Evolutionary conservation across 2,113 vertebrate genomes (phyloP).

Genomic region (Phrynosoma blainvillii): DNA sequence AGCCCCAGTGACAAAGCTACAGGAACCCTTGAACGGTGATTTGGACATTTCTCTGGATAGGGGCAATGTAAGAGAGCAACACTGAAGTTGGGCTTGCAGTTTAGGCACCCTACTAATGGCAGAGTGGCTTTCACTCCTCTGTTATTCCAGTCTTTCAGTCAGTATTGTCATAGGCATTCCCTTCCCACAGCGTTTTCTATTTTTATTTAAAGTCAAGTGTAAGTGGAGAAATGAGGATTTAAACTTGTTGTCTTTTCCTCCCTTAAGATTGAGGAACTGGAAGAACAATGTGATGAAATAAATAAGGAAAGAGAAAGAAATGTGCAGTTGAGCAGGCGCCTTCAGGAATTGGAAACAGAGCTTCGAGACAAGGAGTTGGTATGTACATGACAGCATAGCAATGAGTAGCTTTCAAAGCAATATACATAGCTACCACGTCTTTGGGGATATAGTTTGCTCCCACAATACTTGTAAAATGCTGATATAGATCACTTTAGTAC

Average conservation of each 20-base stretch:
- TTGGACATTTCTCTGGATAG: too few species aligned
- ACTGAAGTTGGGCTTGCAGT: too few species aligned
- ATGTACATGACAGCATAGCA: slow-evolving; percentile 47
- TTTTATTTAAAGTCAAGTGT: too few species aligned
- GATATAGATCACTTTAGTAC: neutral
- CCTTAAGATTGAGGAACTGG: slow-evolving; percentile 88
- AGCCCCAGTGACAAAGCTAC: too few species aligned
- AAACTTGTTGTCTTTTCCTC: neutral
- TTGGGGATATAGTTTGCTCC: too few species aligned
- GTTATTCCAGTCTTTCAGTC: too few species aligned
- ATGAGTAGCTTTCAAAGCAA: neutral
- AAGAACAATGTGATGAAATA: slow-evolving; percentile 88
- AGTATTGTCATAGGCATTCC: too few species aligned
- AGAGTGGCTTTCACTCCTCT: too few species aligned
- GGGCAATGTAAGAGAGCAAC: too few species aligned
- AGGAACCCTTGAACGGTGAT: too few species aligned
- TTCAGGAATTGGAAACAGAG: slow-evolving; percentile 89
- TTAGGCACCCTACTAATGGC: too few species aligned
- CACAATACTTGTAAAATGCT: neutral
- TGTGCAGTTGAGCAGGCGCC: slow-evolving; percentile 79
- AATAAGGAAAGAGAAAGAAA: slow-evolving; percentile 90
- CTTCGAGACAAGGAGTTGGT: slow-evolving; percentile 93
- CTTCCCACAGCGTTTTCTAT: too few species aligned
- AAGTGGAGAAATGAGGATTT: neutral
- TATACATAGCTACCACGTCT: neutral